Percentiles rank a stretch among this genome's conserved stretches.
phyloP scores from a whole-genome alignment of 1,140 invertebrate species.

The Tachypleus tridentatus region DNA sequence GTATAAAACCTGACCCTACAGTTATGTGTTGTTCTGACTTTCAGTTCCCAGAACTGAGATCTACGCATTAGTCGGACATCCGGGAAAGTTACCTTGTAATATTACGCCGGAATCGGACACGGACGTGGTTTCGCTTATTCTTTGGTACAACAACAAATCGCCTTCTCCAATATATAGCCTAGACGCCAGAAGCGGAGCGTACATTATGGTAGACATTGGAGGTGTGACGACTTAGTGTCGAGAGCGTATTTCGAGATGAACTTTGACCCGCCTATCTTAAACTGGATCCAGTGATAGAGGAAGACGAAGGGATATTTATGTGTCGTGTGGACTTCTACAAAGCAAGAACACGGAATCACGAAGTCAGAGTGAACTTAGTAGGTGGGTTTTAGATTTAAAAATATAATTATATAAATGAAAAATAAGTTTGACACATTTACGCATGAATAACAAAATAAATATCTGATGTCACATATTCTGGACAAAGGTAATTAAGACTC shows the following conservation, averaged over 20 bases:
- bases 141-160: slow-evolving; percentile 69
- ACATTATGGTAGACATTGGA: slow-evolving; percentile 7
- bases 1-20: too few species aligned
- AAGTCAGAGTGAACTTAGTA: slow-evolving; percentile 71
- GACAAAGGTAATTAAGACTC: too few species aligned
- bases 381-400: slow-evolving; percentile 43
- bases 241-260: slow-evolving; percentile 10
- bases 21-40: too few species aligned
- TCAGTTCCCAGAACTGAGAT: too few species aligned
- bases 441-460: too few species aligned
- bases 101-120: too few species aligned
- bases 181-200: slow-evolving; percentile 11
- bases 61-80: too few species aligned
- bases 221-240: slow-evolving; percentile 3
- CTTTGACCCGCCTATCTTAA: slow-evolving; percentile 8
- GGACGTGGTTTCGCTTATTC: slow-evolving; percentile 61
- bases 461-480: too few species aligned
- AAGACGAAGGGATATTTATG: slow-evolving; percentile 63
- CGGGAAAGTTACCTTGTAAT: too few species aligned
- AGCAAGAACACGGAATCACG: slow-evolving; percentile 69
- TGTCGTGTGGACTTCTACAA: slow-evolving; percentile 75
- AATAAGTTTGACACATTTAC: too few species aligned
- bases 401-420: too few species aligned
- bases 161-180: slow-evolving; percentile 54
- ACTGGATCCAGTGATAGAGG: slow-evolving; percentile 17